Evolutionary conservation across 2,797 vertebrate species (phyloP), one percentile per base, ranked within the genome.

Genomic region (Poecilia velifera): DNA sequence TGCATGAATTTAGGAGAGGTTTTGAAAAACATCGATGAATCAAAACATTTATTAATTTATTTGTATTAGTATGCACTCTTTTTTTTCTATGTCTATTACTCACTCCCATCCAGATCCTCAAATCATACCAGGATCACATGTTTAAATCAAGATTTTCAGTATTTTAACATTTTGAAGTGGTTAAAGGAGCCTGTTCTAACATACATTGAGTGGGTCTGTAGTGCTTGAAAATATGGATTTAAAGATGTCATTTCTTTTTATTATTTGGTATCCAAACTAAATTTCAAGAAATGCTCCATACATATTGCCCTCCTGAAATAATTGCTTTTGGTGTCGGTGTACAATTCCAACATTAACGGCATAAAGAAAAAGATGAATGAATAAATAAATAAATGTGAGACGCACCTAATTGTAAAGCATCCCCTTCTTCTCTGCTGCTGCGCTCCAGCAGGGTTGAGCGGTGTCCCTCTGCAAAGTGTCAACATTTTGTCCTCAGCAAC

Each of bases 401-500:
- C 91, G 73, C 76, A 94, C 92, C 80, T 55, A 46, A 43, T 28
- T 39, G 64, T 49, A 39, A 51, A 49, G 73, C n/a, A 10, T 39
- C 76, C 4, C 51, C 85, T 2, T 90, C 73, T 7, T 86, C 83
- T 85, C 91, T 88, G 73, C 84, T 84, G 76, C 41, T 39, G 18
- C 88, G 92, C 84, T 86, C 87, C 73, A 91, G 31, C 73, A 91
- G 31, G 46, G 80, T 70, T 62, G 90, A 91, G 39, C 83, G 89
- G 2, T 87, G 89, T 87, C 89, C 82, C 31, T 85, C 90, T 94
- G 89, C 7, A 83, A 87, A 49, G 83, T 1, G 85, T 18, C 70
- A 72, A 74, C 68, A 72, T 12, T 46, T 49, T 73, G 81, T 73
- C 4, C 31, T 74, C 8, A 68, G 25, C 0, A 1, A 81, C 20